Evolutionary conservation across 2,797 vertebrate genomes (phyloP).

Genomic region (Siniperca undulata): DNA sequence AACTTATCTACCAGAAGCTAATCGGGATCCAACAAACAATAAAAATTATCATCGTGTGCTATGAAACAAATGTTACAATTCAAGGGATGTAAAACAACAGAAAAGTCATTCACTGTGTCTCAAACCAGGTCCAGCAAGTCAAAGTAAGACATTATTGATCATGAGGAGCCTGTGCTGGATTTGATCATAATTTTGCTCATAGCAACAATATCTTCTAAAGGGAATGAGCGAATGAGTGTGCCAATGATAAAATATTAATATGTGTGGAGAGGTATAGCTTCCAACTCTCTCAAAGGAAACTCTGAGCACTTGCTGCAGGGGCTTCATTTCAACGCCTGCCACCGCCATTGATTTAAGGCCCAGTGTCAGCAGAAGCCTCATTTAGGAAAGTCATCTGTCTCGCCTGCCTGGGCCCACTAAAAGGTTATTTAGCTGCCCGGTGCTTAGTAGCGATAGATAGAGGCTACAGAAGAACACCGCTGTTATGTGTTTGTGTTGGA

Average conservation of each 20-base stretch:
- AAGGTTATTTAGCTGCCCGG: constrained; percentile 76
- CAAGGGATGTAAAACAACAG: constrained; percentile 1
- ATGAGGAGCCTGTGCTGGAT: constrained; percentile 34
- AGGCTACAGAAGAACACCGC: constrained; percentile 38
- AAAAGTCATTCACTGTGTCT: not conserved
- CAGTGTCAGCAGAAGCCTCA: constrained; percentile 73
- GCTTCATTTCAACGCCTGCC: constrained; percentile 77
- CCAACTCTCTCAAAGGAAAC: constrained; percentile 57
- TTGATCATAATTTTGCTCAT: constrained; percentile 51
- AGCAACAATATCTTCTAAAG: constrained; percentile 70
- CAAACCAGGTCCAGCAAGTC: constrained; percentile 14
- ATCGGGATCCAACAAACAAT: not conserved
- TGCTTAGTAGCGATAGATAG: constrained; percentile 64
- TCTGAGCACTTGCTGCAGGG: constrained; percentile 66
- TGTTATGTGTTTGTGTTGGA: constrained; percentile 66
- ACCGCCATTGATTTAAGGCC: constrained; percentile 78
- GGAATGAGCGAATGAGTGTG: constrained; percentile 47
- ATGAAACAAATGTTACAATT: not conserved
- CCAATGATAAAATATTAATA: constrained; percentile 80
- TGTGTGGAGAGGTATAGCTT: constrained; percentile 51
- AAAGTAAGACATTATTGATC: constrained; percentile 40
- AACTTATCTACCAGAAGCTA: not conserved
- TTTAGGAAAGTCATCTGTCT: constrained; percentile 78
- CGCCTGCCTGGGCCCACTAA: constrained; percentile 69
- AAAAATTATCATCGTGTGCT: not conserved